Percentiles rank a stretch among this genome's conserved stretches.
These are phyloP conservation scores for Equus przewalskii DNA, from an alignment of 2,113 vertebrate species.

Conservation along the genomic window DNA sequence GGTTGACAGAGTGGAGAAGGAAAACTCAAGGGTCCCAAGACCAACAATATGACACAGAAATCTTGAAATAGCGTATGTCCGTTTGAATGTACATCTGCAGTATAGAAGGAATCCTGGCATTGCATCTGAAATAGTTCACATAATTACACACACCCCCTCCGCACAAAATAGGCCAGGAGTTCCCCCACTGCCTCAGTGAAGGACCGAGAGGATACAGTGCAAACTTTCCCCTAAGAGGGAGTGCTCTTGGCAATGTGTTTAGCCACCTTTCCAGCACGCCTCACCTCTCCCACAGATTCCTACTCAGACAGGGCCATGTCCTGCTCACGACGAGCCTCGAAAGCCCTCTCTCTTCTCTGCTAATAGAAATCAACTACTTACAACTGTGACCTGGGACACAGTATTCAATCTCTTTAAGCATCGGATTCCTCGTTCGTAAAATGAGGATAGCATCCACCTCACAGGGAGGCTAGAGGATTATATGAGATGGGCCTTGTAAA, in stretches of 20 bases:
- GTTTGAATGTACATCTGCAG: neutral
- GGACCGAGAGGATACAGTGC: neutral
- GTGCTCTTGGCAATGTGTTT: neutral
- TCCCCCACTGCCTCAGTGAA: neutral
- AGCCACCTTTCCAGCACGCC: neutral
- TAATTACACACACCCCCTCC: neutral
- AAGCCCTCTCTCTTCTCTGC: neutral
- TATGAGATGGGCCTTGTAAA: neutral
- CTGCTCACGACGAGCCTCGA: neutral
- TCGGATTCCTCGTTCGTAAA: neutral
- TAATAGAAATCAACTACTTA: slow-evolving; percentile 27
- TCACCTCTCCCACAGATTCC: neutral
- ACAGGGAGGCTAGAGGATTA: neutral
- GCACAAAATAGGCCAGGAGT: neutral
- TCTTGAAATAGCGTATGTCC: neutral
- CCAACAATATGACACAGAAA: neutral
- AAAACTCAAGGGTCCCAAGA: neutral
- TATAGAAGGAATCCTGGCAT: neutral
- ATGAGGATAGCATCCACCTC: neutral
- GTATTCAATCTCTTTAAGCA: neutral
- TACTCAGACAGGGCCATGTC: neutral
- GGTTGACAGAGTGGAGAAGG: neutral
- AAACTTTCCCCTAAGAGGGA: neutral
- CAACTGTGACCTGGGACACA: neutral
- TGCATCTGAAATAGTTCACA: neutral